Percentiles rank a stretch among this genome's conserved stretches.
These are phyloP conservation scores for Crotalus viridis DNA, from an alignment of 2,113 vertebrate species.

Conservation along the genomic window DNA sequence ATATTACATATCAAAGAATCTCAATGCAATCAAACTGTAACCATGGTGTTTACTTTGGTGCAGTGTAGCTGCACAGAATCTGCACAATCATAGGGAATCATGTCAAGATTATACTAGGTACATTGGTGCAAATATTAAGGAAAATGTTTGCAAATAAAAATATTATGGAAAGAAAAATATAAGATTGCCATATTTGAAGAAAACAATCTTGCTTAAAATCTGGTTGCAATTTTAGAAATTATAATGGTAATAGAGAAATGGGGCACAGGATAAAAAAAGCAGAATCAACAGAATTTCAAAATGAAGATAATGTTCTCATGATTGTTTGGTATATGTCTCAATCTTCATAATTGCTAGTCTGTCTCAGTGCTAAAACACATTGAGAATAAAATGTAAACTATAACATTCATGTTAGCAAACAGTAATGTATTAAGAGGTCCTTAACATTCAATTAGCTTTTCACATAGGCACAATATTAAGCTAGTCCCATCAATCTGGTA, in stretches of 20 bases:
- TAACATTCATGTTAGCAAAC: background rate
- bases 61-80: background rate
- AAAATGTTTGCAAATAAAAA: background rate
- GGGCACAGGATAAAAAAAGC: background rate
- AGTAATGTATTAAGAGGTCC: background rate
- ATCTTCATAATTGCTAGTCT: background rate
- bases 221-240: background rate
- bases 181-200: background rate
- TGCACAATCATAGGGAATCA: background rate
- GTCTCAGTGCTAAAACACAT: background rate
- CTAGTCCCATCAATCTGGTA: background rate
- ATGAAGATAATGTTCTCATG: background rate
- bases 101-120: background rate
- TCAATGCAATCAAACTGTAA: background rate
- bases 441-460: conserved; percentile 9
- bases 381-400: background rate
- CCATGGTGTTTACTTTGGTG: background rate
- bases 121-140: background rate
- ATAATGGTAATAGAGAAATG: background rate
- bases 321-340: background rate
- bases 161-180: background rate
- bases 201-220: background rate
- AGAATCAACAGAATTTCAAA: background rate
- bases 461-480: background rate
- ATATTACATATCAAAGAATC: background rate